phyloP scores from a whole-genome alignment of 2,888 invertebrate genomes.

The Lycocerus yunnanus region DNA sequence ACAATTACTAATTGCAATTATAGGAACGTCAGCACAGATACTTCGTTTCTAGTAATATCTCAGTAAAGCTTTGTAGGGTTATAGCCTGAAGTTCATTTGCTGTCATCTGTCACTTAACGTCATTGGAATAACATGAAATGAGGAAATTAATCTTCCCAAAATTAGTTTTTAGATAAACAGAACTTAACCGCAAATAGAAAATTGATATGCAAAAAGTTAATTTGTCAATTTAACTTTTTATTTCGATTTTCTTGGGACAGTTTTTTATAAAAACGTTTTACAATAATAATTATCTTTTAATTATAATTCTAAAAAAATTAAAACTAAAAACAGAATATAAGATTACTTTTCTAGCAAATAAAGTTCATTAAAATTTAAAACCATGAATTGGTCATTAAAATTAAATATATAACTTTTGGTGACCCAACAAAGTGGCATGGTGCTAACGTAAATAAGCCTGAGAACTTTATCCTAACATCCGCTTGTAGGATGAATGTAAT shows the following conservation, averaged over 20 bases:
- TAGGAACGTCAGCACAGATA: neutral
- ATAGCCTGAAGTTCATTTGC: neutral
- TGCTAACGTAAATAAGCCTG: neutral
- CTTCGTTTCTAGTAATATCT: neutral
- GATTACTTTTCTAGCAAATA: neutral
- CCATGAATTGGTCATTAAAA: neutral
- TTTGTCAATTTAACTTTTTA: neutral
- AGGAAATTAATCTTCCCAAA: too few relatives aligned
- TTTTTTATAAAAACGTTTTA: neutral
- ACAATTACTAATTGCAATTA: neutral
- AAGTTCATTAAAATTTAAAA: neutral
- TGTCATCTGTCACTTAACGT: too few relatives aligned
- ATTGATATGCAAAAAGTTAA: neutral
- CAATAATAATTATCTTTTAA: neutral
- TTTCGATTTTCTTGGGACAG: neutral
- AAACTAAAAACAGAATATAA: neutral
- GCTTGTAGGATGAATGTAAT: neutral
- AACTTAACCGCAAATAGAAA: neutral
- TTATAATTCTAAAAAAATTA: neutral
- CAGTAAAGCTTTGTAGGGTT: neutral
- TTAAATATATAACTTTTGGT: neutral
- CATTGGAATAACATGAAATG: too few relatives aligned
- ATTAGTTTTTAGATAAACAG: neutral
- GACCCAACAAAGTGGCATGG: neutral
- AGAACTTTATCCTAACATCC: neutral